Evolutionary conservation across 1,140 invertebrate genomes (phyloP), one percentile per base, ranked within the genome.

Genomic region (Aphidius ervi): DNA sequence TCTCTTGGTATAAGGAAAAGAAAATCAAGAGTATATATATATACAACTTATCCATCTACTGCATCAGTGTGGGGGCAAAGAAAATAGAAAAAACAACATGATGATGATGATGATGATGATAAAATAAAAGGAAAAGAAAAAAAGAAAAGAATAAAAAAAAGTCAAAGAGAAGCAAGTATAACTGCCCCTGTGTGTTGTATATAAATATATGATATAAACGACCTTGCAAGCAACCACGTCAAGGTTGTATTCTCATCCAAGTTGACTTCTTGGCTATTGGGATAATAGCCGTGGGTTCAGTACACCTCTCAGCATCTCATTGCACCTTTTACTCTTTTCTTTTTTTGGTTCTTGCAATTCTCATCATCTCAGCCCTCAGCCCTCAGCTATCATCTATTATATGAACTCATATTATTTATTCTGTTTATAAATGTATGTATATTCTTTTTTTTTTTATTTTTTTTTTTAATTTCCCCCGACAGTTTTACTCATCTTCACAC

Each of bases 171-270:
- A 37, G 20, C 9, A 39, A 16, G 16, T 16, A 16, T 16, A 16
- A 16, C 52, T 37, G 52, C 5, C 40, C 40, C n/a, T n/a, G 52
- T 41, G 39, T 41, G 52, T 39, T 46, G 52, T 31, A 50, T 45
- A 46, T 40, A 56, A 5, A 39, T 39, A 43, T 40, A 49, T 31
- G 20, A 46, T 48, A 20, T 6, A 54, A 9, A 56, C 60, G 60
- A 56, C 60, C 60, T 62, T 62, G 60, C 47, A 53, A 57, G 48
- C 46, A 62, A 57, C 60, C 55, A 48, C 60, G 55, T 56, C 60
- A 62, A 62, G 60, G 60, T 52, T 62, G 48, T 47, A 39, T 47
- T 58, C 46, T 58, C 40, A 58, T n/a, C 56, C 46, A 49, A n/a
- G 23, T 31, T 31, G 23, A 31, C 4, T 31, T 31, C 23, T 31